Percentiles rank a stretch among this genome's conserved stretches.
Conservation (phyloP, 1,140 invertebrate species). For the Nilaparvata lugens region DNA sequence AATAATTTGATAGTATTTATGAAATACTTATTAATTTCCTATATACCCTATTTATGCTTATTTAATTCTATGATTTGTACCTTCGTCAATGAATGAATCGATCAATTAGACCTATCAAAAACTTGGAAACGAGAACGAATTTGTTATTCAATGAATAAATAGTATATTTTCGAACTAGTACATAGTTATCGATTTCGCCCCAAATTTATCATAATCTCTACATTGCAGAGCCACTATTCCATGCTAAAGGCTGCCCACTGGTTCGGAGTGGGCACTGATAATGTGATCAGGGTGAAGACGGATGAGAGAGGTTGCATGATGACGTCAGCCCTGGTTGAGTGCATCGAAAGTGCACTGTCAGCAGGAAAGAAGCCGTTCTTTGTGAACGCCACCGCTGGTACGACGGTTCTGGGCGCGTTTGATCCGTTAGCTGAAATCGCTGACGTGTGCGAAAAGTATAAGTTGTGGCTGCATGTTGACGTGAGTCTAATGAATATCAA, state of each 20-base stretch:
- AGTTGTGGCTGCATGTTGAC: constrained; percentile 82
- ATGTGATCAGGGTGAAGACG: constrained; percentile 54
- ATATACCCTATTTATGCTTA: too few relatives aligned
- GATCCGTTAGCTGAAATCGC: constrained; percentile 69
- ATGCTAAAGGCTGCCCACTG: constrained; percentile 68
- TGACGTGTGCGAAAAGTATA: constrained; percentile 48
- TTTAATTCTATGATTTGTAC: too few relatives aligned
- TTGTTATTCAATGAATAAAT: too few relatives aligned
- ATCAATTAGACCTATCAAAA: too few relatives aligned
- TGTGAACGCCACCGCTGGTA: constrained; percentile 64
- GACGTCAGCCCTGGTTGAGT: constrained; percentile 42
- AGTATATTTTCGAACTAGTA: too few relatives aligned
- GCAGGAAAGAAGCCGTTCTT: constrained; percentile 49
- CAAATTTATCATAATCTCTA: too few relatives aligned
- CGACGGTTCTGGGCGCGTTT: constrained; percentile 72
- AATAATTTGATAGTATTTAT: too few relatives aligned
- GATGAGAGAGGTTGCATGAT: constrained; percentile 58
- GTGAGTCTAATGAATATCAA: constrained; percentile 46
- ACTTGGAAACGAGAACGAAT: too few relatives aligned
- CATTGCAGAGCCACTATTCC: constrained; percentile 84
- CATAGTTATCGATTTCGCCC: too few relatives aligned
- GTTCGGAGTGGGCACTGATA: constrained; percentile 71
- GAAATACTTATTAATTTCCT: too few relatives aligned
- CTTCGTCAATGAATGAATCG: too few relatives aligned
- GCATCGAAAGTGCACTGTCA: constrained; percentile 39